Evolutionary conservation across 1,140 invertebrate genomes (phyloP).

Genomic region (Ips nitidus): DNA sequence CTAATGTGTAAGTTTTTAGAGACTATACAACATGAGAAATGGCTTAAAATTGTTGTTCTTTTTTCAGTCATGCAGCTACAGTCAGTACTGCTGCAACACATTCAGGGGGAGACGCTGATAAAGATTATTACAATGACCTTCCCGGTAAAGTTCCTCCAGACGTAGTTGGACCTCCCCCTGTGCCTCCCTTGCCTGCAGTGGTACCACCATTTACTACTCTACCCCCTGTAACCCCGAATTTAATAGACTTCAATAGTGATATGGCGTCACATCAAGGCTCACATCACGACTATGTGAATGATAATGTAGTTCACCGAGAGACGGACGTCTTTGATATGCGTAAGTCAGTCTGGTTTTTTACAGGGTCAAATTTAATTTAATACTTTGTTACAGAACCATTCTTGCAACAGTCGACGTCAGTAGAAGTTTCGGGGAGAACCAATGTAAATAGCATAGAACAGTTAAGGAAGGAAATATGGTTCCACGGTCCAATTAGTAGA

Average conservation of each 20-base stretch:
- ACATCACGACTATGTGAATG: slow-evolving; percentile 75
- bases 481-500: slow-evolving; percentile 82
- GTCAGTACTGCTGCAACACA: slow-evolving; percentile 42
- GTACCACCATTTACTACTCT: slow-evolving; percentile 53
- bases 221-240: slow-evolving; percentile 57
- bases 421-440: slow-evolving; percentile 52
- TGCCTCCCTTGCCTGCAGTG: slow-evolving; percentile 62
- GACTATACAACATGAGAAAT: background rate
- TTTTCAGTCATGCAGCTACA: slow-evolving; percentile 38
- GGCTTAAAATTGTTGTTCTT: background rate
- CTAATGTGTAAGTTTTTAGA: slow-evolving; percentile 54
- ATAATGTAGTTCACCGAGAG: slow-evolving; percentile 59
- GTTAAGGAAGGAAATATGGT: slow-evolving; percentile 81
- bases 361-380: slow-evolving; percentile 3
- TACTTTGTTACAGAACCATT: slow-evolving; percentile 65
- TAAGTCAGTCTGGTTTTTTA: slow-evolving; percentile 57
- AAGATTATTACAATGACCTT: slow-evolving; percentile 97
- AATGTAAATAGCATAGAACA: slow-evolving; percentile 63
- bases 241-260: slow-evolving; percentile 68
- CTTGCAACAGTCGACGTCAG: slow-evolving; percentile 58
- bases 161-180: slow-evolving; percentile 62
- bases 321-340: slow-evolving; percentile 93
- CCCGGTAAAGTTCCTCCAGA: slow-evolving; percentile 95
- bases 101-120: slow-evolving; percentile 64
- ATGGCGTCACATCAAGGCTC: slow-evolving; percentile 55